Percentiles rank a stretch among this genome's conserved stretches.
Conservation (phyloP, 2,797 vertebrate genomes). For the Ataeniobius toweri region DNA sequence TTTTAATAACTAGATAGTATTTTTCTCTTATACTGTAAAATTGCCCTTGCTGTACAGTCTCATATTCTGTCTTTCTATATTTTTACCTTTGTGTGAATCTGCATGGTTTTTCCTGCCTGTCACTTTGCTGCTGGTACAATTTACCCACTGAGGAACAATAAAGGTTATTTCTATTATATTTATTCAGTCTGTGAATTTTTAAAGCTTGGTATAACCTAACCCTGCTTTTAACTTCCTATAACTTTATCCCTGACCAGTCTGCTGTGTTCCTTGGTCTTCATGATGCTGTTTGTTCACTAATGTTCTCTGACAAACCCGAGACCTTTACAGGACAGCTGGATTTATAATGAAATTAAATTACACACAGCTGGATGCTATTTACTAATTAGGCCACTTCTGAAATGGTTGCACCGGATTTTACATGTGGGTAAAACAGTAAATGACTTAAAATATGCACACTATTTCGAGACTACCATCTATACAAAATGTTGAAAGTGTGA, state of each 20-base stretch:
- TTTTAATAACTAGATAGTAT: too few species aligned
- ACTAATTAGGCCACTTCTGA: neutral
- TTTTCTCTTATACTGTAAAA: too few species aligned
- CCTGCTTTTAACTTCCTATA: neutral
- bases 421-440: neutral
- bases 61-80: too few species aligned
- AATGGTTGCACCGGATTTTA: neutral
- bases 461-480: neutral
- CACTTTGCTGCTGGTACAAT: too few species aligned
- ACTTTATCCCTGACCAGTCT: neutral
- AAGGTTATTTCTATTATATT: too few species aligned
- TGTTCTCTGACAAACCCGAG: neutral
- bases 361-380: neutral
- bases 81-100: too few species aligned
- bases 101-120: too few species aligned
- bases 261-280: neutral
- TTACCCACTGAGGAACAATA: too few species aligned
- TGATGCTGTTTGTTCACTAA: neutral
- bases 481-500: neutral
- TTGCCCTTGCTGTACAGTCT: too few species aligned
- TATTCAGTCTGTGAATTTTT: neutral
- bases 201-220: neutral
- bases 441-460: neutral
- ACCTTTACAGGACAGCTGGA: neutral
- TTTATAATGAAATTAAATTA: neutral